Evolutionary conservation across 1,140 invertebrate species (phyloP).

Genomic region (Zaprionus taronus): DNA sequence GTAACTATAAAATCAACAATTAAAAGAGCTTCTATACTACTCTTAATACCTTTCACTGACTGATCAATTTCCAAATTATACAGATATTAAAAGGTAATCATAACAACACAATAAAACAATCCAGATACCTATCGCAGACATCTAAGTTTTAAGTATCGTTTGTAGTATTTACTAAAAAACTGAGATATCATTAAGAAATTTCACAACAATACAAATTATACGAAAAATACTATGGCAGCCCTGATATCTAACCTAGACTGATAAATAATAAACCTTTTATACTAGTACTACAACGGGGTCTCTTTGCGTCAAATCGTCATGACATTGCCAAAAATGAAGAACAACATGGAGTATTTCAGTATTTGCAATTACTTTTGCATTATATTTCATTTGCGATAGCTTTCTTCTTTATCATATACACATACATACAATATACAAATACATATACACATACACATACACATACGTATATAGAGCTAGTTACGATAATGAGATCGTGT

Average conservation of each 20-base stretch:
- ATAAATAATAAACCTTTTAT: neutral
- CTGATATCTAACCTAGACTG: neutral
- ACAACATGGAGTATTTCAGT: slow-evolving; percentile 32
- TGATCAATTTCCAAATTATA: too few species aligned
- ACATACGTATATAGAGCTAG: slow-evolving; percentile 26
- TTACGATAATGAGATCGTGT: slow-evolving; percentile 70
- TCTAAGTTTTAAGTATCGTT: too few species aligned
- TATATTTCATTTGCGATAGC: slow-evolving; percentile 41
- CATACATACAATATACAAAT: slow-evolving; percentile 21
- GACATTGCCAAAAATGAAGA: slow-evolving; percentile 3
- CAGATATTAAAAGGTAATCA: too few species aligned
- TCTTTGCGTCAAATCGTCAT: neutral
- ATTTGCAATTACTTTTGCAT: slow-evolving; percentile 23
- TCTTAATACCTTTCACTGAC: too few species aligned
- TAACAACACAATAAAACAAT: too few species aligned
- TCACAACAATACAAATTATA: neutral
- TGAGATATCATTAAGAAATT: too few species aligned
- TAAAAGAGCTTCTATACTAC: too few species aligned
- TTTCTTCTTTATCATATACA: slow-evolving; percentile 40
- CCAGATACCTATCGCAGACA: too few species aligned
- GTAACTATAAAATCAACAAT: too few species aligned
- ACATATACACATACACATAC: slow-evolving; percentile 15
- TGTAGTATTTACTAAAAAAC: too few species aligned
- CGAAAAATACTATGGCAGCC: neutral
- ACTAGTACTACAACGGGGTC: neutral